Percentiles rank a stretch among this genome's conserved stretches.
phyloP scores from a whole-genome alignment of 2,113 vertebrate species.

The Nycticryphes semicollaris region DNA sequence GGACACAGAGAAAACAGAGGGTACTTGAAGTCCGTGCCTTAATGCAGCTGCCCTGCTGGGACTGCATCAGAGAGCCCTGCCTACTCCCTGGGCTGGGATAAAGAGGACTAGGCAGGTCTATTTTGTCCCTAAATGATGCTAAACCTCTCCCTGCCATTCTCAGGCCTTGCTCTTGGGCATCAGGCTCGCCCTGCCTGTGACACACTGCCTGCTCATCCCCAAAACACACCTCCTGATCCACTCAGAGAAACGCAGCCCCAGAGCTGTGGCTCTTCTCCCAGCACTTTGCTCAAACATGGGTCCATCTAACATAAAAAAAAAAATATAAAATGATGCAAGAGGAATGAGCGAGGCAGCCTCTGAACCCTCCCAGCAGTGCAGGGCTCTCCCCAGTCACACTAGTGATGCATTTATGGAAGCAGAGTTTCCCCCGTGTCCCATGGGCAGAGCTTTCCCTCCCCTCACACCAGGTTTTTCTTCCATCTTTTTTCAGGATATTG shows the following conservation, averaged over 20 bases:
- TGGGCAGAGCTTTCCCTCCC: not conserved
- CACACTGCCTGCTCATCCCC: accelerated
- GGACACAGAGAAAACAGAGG: not conserved
- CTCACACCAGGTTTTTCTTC: not conserved
- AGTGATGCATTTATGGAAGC: not conserved
- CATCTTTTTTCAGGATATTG: not conserved
- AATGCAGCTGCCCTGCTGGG: not conserved
- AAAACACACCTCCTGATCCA: accelerated
- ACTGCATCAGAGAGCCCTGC: not conserved
- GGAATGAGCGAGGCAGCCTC: accelerated
- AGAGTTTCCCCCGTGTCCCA: accelerated
- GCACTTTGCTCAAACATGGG: not conserved
- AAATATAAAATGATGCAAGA: not conserved
- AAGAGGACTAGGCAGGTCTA: not conserved
- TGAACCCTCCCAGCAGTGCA: accelerated
- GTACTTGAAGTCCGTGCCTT: not conserved
- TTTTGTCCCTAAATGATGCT: not conserved
- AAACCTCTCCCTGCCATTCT: not conserved
- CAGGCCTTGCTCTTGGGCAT: accelerated
- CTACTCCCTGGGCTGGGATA: accelerated
- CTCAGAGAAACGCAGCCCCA: accelerated
- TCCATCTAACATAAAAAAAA: not conserved
- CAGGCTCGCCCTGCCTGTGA: accelerated
- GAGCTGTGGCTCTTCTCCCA: not conserved
- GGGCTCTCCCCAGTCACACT: not conserved